Evolutionary conservation across 2,113 vertebrate species (phyloP).

Genomic region (Gymnobelideus leadbeateri): DNA sequence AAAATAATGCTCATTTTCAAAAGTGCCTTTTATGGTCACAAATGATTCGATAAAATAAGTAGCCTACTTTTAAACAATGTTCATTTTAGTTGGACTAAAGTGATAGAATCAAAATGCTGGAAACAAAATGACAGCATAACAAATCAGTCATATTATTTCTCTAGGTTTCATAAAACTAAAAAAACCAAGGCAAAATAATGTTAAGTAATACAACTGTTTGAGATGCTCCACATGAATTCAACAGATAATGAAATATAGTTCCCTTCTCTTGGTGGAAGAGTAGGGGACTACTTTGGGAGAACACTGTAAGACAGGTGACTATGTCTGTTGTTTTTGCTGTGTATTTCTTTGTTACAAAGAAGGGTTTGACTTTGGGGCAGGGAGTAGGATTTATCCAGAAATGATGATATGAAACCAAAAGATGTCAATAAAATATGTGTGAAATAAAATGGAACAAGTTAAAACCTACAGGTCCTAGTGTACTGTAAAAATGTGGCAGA

Average conservation of each 20-base stretch:
- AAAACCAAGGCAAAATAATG: background rate
- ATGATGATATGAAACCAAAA: background rate
- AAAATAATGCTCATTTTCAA: conserved; percentile 21
- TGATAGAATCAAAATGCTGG: background rate
- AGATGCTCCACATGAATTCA: background rate
- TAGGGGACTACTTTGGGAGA: background rate
- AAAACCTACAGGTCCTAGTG: background rate
- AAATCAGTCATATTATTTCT: background rate
- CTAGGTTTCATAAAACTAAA: background rate
- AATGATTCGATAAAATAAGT: conserved; percentile 45
- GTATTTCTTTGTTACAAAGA: background rate
- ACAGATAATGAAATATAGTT: background rate
- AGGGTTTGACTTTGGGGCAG: background rate
- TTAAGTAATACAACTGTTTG: background rate
- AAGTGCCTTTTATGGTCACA: conserved; percentile 28
- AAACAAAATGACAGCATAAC: background rate
- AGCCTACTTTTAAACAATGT: conserved; percentile 29
- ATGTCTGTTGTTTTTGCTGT: background rate
- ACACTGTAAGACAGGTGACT: background rate
- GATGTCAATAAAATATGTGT: background rate
- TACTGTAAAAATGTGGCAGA: background rate
- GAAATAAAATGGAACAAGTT: background rate
- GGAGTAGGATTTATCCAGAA: background rate
- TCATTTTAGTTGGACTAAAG: conserved; percentile 46
- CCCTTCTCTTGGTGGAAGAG: background rate